Evolutionary conservation across 2,888 invertebrate genomes (phyloP).

Genomic region (Polydrusus tereticollis): DNA sequence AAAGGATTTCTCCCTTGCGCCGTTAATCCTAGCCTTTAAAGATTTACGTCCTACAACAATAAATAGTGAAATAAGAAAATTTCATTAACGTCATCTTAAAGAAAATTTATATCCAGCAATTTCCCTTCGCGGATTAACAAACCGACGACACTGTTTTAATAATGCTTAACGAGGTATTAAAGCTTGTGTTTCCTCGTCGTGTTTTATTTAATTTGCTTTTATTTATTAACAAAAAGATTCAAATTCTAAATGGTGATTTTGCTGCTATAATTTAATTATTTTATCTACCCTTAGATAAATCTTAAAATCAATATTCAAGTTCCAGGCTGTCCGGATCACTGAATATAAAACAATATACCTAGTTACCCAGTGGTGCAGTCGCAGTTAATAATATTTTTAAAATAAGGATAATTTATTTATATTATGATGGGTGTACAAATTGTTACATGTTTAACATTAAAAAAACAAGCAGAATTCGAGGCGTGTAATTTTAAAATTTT

Average conservation of each 20-base stretch:
- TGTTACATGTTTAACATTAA: too few relatives aligned
- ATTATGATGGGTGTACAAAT: too few relatives aligned
- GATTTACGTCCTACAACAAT: constrained; percentile 57
- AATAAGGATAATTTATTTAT: too few relatives aligned
- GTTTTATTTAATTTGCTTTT: constrained; percentile 41
- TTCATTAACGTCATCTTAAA: constrained; percentile 73
- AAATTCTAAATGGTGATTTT: background rate
- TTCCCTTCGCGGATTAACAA: constrained; percentile 66
- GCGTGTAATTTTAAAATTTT: too few relatives aligned
- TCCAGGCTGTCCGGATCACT: too few relatives aligned
- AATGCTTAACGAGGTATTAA: constrained; percentile 60
- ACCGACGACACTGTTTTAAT: constrained; percentile 65
- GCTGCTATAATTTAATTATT: background rate
- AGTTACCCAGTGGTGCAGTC: too few relatives aligned
- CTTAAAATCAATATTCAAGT: too few relatives aligned
- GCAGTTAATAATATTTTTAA: too few relatives aligned
- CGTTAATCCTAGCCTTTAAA: constrained; percentile 19
- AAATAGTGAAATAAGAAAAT: constrained; percentile 70
- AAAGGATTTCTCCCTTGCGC: constrained; percentile 6
- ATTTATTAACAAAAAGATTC: constrained; percentile 24
- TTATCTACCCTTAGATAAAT: too few relatives aligned
- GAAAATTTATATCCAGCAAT: constrained; percentile 71
- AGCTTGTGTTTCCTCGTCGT: constrained; percentile 48
- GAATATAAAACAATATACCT: too few relatives aligned
- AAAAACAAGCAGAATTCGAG: too few relatives aligned